Evolutionary conservation across 1,140 invertebrate species (phyloP), one percentile per base, ranked within the genome.

Genomic region (Drosophila arizonae): DNA sequence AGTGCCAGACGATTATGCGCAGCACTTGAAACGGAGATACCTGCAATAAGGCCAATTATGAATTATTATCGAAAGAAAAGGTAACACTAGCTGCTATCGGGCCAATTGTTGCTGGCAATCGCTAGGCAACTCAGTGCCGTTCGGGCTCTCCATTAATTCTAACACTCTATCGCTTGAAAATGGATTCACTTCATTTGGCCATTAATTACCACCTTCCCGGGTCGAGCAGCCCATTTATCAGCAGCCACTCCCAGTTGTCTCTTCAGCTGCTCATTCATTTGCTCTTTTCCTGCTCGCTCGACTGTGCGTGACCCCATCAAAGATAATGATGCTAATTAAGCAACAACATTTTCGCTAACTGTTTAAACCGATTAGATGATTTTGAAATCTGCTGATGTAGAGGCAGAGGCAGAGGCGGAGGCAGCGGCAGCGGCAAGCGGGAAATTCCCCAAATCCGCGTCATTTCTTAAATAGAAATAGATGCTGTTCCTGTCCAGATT

Each of bases 281-380:
- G 28, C 48, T 21, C 56, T 51, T 50, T 24, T 51, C 17, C 46
- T 69, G 64, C 70, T 67, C 56, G 52, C 30, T 68, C 56, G 67
- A 52, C 30, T 63, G 66, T 76, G 72, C 68, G 72, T 88, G 82
- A 88, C 70, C 69, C 76, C 84, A 88, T 87, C 82, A 88, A 74
- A 71, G 75, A 69, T 88, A 87, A 87, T 87, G 79, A 72, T 77
- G 84, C 84, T 82, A 87, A 87, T 87, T 87, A 87, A 81, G 72
- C 79, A 68, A 76, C 69, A 87, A 72, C 64, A 51, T 79, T 82
- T 77, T 82, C 60, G 48, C 50, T 62, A 65, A 87, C 74, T 76
- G 66, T 71, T 86, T 87, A 68, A 87, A 87, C 57, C 82, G 79
- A 81, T 86, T 87, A 86, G 76, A 79, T 68, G 68, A 54, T 76